Conservation (phyloP, 2,888 invertebrate genomes). For the Disparrhopalites patrizii region DNA sequence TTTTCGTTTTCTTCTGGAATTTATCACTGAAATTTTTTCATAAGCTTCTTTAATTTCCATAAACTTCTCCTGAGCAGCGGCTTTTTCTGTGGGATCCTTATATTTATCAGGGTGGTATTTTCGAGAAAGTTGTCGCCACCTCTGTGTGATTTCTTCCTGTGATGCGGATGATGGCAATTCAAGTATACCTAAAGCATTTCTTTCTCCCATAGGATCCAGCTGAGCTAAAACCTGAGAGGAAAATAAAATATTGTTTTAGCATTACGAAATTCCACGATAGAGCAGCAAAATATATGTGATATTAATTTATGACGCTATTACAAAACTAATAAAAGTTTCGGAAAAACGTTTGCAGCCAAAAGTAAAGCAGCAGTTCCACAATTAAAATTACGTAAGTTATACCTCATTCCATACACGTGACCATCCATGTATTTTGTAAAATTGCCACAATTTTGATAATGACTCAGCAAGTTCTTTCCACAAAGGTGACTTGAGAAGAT, state of each 20-base stretch:
- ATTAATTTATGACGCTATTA: too few species aligned
- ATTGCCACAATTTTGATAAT: slow-evolving; percentile 68
- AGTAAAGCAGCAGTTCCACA: too few species aligned
- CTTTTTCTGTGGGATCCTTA: slow-evolving; percentile 65
- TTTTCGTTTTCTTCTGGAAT: slow-evolving; percentile 66
- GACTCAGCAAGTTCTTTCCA: slow-evolving; percentile 68
- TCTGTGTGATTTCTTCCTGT: slow-evolving; percentile 77
- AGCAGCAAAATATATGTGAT: too few species aligned
- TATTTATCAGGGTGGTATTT: slow-evolving; percentile 90
- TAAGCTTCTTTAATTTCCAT: slow-evolving; percentile 92
- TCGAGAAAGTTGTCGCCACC: slow-evolving; percentile 75
- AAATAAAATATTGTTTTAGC: too few species aligned
- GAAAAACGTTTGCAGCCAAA: too few species aligned
- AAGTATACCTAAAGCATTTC: slow-evolving; percentile 72
- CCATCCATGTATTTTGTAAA: slow-evolving; percentile 82
- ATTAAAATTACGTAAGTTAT: too few species aligned
- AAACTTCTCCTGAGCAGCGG: slow-evolving; percentile 75
- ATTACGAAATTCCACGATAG: too few species aligned
- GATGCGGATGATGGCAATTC: slow-evolving; percentile 73
- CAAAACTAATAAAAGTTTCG: too few species aligned
- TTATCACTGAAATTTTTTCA: slow-evolving; percentile 78
- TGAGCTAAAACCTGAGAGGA: slow-evolving; percentile 40
- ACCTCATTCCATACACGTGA: slow-evolving; percentile 76
- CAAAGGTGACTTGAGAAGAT: slow-evolving; percentile 82
- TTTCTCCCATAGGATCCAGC: slow-evolving; percentile 80